Evolutionary conservation across 2,113 vertebrate species (phyloP), one percentile per base, ranked within the genome.

Genomic region (Forbesichthys papilliferus): DNA sequence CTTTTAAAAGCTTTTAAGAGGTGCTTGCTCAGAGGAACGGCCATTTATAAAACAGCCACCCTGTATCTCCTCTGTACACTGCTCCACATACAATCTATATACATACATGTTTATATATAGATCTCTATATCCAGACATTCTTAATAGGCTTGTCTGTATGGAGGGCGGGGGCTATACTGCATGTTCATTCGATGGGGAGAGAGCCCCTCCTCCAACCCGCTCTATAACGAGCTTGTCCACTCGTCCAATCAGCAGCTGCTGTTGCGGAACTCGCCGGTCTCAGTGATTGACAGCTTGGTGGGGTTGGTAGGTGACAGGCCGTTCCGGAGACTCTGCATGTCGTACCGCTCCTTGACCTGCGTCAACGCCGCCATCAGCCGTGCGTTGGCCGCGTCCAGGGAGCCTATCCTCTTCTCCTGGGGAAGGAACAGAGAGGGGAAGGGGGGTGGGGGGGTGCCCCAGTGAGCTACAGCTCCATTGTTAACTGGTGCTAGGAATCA

Each of bases 231-330:
- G 36, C 36, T 42, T 42, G 36, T 42, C 7, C 36, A 42, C 64
- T 61, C 75, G 68, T 77, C 82, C 86, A 3, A 68, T 96, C 91
- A 98, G 93, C 95, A 98, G 94, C 95, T 96, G 92, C 96, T 99
- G 93, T 97, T 98, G 80, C 94, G 96, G 92, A 99, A 99, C 92
- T 99, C 98, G 69, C 98, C 98, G 71, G 96, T 99, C 92, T 99
- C 98, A 76, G 97, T 99, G 93, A 99, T 99, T 82, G 97, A 98
- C 81, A 99, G 95, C 74, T 97, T 99, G 90, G 96, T 96, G 88
- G 96, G 95, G 71, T 95, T 96, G 92, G 89, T 93, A 65, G 96
- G 95, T 4, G 96, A 96, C 88, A 97, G 92, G 83, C 96, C 96
- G 70, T 96, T 99, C 86, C 93, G 94, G 71, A 93, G 89, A 75